A percentile compares a stretch with the other conserved stretches of the same genome.
Conservation (phyloP, 2,113 vertebrate genomes). For the Oncorhynchus gorbuscha region DNA sequence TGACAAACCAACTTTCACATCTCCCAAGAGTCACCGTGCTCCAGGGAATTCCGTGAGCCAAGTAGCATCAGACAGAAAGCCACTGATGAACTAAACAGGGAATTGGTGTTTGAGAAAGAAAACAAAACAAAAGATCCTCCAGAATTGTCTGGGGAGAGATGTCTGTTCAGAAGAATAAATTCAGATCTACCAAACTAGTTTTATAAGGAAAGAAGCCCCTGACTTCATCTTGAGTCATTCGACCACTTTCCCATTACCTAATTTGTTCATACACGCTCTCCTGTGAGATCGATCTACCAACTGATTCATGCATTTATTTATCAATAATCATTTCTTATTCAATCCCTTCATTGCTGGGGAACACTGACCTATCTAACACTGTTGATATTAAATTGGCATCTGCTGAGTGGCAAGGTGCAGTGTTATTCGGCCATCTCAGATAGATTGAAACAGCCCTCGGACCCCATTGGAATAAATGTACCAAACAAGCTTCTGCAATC, state of each 20-base stretch:
- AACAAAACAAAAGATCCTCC: not conserved
- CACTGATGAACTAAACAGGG: not conserved
- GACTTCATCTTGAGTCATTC: too few relatives aligned
- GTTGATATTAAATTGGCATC: not conserved
- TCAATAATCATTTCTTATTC: too few relatives aligned
- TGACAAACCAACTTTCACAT: not conserved
- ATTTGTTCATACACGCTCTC: too few relatives aligned
- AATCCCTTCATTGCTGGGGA: too few relatives aligned
- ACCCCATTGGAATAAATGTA: conserved; percentile 34
- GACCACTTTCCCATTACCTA: too few relatives aligned
- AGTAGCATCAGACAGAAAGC: not conserved
- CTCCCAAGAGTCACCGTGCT: not conserved
- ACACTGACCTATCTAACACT: not conserved
- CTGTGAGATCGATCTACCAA: too few relatives aligned
- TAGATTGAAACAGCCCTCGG: conserved; percentile 17
- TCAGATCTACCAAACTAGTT: too few relatives aligned
- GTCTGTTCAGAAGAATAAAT: too few relatives aligned
- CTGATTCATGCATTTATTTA: too few relatives aligned
- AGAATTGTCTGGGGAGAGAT: not conserved
- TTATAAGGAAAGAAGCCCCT: too few relatives aligned
- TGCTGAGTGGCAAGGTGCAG: not conserved
- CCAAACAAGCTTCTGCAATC: conserved; percentile 18
- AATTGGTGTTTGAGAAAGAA: not conserved
- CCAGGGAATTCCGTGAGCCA: not conserved
- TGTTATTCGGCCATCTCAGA: too few relatives aligned